These are phyloP conservation scores for Rhea americana DNA, from an alignment of 2,113 vertebrate genomes.

Conservation along the genomic window DNA sequence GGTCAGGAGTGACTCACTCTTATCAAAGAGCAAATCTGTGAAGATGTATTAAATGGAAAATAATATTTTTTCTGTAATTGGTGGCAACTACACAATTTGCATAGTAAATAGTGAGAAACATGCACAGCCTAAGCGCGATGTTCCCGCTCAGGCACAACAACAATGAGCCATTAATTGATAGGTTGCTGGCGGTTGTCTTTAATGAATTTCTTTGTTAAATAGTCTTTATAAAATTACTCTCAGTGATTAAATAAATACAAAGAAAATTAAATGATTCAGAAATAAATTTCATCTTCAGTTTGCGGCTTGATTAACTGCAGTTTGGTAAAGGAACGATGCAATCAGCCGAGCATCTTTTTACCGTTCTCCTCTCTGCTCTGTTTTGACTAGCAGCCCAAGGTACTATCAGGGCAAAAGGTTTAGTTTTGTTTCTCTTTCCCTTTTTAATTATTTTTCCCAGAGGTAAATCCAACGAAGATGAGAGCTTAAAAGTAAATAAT, in stretches of 20 bases:
- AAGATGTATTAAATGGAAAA: slow-evolving; percentile 28
- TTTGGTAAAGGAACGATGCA: background rate
- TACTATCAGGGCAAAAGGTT: background rate
- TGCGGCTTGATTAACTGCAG: background rate
- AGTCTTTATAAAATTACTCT: slow-evolving; percentile 21
- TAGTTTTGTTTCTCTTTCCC: background rate
- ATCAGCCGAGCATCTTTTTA: background rate
- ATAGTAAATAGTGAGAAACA: background rate
- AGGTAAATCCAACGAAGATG: background rate
- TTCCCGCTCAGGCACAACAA: background rate
- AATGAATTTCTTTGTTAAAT: slow-evolving; percentile 46
- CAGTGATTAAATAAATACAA: slow-evolving; percentile 44
- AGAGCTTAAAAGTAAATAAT: background rate
- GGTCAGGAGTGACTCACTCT: background rate
- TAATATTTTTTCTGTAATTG: slow-evolving; percentile 7
- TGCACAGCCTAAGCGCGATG: background rate
- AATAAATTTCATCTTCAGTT: background rate
- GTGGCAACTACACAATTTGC: background rate
- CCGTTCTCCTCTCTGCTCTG: background rate
- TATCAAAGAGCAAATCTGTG: background rate
- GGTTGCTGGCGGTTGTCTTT: background rate
- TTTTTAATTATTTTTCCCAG: background rate
- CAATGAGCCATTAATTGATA: slow-evolving; percentile 28
- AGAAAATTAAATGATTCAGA: background rate
- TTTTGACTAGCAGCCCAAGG: background rate